A percentile compares a stretch with the other conserved stretches of the same genome.
Conservation (phyloP, 2,113 vertebrate species). For the Coregonus clupeaformis region DNA sequence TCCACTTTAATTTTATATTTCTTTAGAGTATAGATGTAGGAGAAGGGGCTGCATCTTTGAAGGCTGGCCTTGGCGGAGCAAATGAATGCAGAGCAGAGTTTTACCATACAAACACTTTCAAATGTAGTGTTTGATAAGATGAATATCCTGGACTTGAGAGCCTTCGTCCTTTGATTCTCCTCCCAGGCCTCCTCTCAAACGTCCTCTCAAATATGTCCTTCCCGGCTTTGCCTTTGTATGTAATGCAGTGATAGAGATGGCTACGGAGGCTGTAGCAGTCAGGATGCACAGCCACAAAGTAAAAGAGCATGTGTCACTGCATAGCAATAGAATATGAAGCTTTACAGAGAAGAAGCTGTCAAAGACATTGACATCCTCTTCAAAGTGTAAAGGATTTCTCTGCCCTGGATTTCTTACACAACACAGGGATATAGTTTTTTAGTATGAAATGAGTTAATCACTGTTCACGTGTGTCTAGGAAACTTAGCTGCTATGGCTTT, state of each 20-base stretch:
- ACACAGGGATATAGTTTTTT: neutral
- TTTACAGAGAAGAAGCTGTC: conserved; percentile 26
- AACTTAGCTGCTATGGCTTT: too few species aligned
- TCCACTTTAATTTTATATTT: neutral
- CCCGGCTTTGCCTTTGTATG: neutral
- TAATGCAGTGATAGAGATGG: neutral
- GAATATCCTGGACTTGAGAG: neutral
- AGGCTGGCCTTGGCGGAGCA: neutral
- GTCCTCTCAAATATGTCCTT: neutral
- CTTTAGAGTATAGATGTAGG: neutral
- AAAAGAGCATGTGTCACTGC: neutral
- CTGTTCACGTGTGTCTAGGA: neutral
- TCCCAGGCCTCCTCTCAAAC: neutral
- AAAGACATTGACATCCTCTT: conserved; percentile 36
- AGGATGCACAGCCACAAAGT: neutral
- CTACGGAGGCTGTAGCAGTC: neutral
- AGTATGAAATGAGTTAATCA: neutral
- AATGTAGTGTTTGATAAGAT: neutral
- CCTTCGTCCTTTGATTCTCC: neutral
- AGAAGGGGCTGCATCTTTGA: neutral
- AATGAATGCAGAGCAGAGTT: neutral
- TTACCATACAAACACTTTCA: neutral
- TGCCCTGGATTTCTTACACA: conserved; percentile 7
- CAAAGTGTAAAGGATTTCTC: conserved; percentile 23
- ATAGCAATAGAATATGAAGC: conserved; percentile 6